Evolutionary conservation across 2,797 vertebrate genomes (phyloP), one percentile per base, ranked within the genome.

Genomic region (Eulemur rubriventer): DNA sequence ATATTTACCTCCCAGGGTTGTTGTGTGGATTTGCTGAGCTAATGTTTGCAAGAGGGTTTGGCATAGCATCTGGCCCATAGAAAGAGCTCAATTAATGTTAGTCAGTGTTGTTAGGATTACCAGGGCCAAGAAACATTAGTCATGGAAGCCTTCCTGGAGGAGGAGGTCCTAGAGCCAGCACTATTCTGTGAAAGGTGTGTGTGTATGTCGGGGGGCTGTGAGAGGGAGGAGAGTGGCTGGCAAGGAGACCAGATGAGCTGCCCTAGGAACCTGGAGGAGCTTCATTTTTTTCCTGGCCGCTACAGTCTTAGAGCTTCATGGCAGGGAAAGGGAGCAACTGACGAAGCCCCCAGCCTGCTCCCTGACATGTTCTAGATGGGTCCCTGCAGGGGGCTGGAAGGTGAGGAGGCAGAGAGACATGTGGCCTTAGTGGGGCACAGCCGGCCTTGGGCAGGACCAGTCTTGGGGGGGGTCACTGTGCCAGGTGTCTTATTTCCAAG

Each of bases 71-170:
- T 48, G 67, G 38, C 57, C 65, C 14, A 0, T 3, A 35, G 46
- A 80, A 50, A 46, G 80, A 61, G 50, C 72, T 78, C 41, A 8
- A 0, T 57, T 43, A 24, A 24, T 61, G 59, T 76, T 28, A 48
- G 61, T 55, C 28, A 43, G 67, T 52, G 67, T n/a, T 79, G 22
- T 78, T 84, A n/a, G 18, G 33, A 30, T 22, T 41, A 18, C 12
- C 55, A 22, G 72, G 28, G 79, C 88, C 80, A 24, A 28, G n/a
- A 61, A n/a, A 38, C 11, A 6, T 65, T 50, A 52, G 82, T 80
- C 57, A 30, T 11, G 55, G 96, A 70, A 33, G 79, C 38, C 94
- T 93, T 91, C 73, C 95, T 95, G 89, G 86, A 95, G 89, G 93
- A 63, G 26, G 75, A 52, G 11, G 59, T 35, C 46, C 46, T 26